Evolutionary conservation across 2,113 vertebrate species (phyloP), one percentile per base, ranked within the genome.

Genomic region (Terrapene triunguis): DNA sequence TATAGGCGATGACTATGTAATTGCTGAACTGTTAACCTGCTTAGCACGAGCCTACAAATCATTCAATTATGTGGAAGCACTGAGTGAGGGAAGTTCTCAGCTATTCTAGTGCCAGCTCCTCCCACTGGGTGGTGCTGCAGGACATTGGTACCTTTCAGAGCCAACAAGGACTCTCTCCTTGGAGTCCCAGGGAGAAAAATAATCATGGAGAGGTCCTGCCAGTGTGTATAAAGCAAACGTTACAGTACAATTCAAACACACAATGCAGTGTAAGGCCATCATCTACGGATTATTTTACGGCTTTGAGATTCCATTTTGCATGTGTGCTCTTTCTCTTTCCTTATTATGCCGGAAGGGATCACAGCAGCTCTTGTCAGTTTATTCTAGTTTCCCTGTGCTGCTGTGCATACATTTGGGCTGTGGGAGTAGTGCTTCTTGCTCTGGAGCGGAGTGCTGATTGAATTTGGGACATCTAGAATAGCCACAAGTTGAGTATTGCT

Each of bases 51-150:
- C n/a, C 12, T 1, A 35, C 12, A 17, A 38, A 8, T 10, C 29
- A 2, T 48, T 12, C 14, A 42, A 0, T 38, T 86, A 17, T 1
- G 8, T 44, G 81, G 10, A 44, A 93, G 1, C 0, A 19, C 9
- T 21, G 65, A 38, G 65, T 72, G n/a, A 72, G n/a, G n/a, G 35
- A 38, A 38, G 8, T 16, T n/a, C 21, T 38, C n/a, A 5, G n/a
- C n/a, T 72, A 5, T 22, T 38, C 65, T 72, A 38, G 8, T 21
- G n/a, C 65, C n/a, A 69, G n/a, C 65, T 72, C 19, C 44, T 8
- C 74, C 25, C 44, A 78, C 47, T 25, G 24, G 24, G 38, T 16
- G 42, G 7, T 78, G 72, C 74, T 78, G 42, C 11, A 27, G 74
- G 42, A 44, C 21, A 10, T 12, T 7, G 24, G 11, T 76, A 86